Conservation (phyloP, 2,797 vertebrate species). For the Peromyscus melanophrys region DNA sequence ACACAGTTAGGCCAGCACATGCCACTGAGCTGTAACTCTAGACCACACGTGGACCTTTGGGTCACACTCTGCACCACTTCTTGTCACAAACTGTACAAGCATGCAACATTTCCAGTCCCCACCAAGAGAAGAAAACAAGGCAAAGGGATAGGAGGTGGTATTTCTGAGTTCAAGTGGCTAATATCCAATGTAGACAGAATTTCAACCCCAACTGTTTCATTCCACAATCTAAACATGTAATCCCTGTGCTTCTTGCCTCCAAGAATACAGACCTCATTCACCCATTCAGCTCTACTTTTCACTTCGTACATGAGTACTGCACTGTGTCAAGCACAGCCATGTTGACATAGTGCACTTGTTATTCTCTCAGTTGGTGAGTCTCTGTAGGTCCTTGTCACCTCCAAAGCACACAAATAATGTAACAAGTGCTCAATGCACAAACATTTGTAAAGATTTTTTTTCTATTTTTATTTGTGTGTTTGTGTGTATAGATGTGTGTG, state of each 20-base stretch:
- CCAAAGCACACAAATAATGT: background rate
- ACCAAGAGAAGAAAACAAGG: background rate
- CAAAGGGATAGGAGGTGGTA: background rate
- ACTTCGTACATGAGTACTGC: background rate
- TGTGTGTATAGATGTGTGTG: too few species aligned
- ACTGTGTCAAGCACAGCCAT: background rate
- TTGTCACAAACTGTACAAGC: background rate
- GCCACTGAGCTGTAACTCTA: background rate
- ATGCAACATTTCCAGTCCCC: background rate
- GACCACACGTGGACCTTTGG: background rate
- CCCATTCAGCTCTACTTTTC: background rate
- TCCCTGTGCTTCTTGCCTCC: background rate
- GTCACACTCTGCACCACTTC: background rate
- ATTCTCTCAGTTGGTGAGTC: background rate
- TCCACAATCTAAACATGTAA: slow-evolving; percentile 3
- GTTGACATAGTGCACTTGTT: background rate
- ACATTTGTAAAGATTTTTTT: background rate
- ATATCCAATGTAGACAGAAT: background rate
- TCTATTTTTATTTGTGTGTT: background rate
- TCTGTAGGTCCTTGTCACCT: background rate
- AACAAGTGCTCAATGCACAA: background rate
- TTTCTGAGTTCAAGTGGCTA: background rate
- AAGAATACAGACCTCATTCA: background rate
- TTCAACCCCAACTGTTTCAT: background rate
- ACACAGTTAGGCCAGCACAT: background rate